phyloP scores from a whole-genome alignment of 2,888 invertebrate genomes.

The Polydrusus pterygomalis region DNA sequence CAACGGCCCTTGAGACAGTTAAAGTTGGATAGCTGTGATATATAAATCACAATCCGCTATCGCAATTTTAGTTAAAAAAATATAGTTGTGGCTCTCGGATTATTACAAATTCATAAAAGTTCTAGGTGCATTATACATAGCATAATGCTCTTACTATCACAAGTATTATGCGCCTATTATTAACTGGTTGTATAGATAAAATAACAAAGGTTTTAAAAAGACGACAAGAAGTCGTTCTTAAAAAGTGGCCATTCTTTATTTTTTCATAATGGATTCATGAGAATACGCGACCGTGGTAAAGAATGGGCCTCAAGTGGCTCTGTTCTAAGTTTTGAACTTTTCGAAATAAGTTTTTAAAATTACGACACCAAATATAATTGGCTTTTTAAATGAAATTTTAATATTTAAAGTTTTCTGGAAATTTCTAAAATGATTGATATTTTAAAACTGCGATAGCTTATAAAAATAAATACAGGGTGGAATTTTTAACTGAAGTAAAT shows the following conservation, averaged over 20 bases:
- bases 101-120: no score
- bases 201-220: neutral
- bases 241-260: conserved; percentile 10
- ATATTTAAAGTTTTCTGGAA: neutral
- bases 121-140: no score
- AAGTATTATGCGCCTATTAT: no score
- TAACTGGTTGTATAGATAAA: neutral
- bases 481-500: no score
- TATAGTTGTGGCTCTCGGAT: no score
- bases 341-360: conserved; percentile 16
- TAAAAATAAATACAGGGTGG: no score
- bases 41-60: no score
- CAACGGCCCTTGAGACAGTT: no score
- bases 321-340: conserved; percentile 15
- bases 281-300: conserved; percentile 8
- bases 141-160: no score
- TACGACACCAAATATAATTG: conserved; percentile 21
- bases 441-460: no score
- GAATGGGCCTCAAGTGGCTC: conserved; percentile 11
- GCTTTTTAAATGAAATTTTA: neutral
- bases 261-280: conserved; percentile 23
- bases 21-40: no score
- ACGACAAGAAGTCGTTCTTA: neutral
- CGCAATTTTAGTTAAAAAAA: no score
- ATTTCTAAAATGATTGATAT: neutral